Evolutionary conservation across 1,140 invertebrate genomes (phyloP), one percentile per base, ranked within the genome.

Genomic region (Lepidurus packardi): DNA sequence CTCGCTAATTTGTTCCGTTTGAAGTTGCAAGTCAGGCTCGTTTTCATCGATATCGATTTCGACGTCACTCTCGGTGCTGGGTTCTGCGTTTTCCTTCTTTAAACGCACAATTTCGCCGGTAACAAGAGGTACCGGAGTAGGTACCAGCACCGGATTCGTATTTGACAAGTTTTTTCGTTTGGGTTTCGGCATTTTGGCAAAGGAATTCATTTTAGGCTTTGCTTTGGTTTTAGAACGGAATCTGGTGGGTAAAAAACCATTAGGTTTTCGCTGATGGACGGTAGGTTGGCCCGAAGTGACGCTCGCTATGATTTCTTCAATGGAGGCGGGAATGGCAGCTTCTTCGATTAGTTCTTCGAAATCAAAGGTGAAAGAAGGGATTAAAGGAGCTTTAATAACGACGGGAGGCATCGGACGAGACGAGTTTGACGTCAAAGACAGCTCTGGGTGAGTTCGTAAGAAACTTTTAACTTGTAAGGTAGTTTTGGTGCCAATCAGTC

Each of bases 401-500:
- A n/a, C 21, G 9, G 43, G 75, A 8, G 75, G 47, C 21, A 16
- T 24, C 21, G 75, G 78, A 43, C 65, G 34, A n/a, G 78, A 78
- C n/a, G 53, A 65, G 21, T 5, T 65, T 13, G 78, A 42, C 65
- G 34, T 74, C 8, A 74, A n/a, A 9, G 47, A 41, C n/a, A 78
- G 73, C 41, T 78, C 78, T 0, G 78, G 78, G 43, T 78, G 78
- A 10, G 84, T 85, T 84, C 85, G 86, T 24, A 84, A 82, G 82
- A 86, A 89, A 81, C 86, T 86, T 81, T 87, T 89, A 21, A 91
- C 89, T 85, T 92, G 90, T 77, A 87, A 83, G 80, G 86, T 84
- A 53, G 86, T 89, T 83, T 90, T 89, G 7, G 89, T 88, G 82
- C 89, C 90, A 78, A 92, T 86, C 80, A 89, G 87, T 83, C 89